Evolutionary conservation across 2,888 invertebrate genomes (phyloP).

Genomic region (Lasioglossum villosulum): DNA sequence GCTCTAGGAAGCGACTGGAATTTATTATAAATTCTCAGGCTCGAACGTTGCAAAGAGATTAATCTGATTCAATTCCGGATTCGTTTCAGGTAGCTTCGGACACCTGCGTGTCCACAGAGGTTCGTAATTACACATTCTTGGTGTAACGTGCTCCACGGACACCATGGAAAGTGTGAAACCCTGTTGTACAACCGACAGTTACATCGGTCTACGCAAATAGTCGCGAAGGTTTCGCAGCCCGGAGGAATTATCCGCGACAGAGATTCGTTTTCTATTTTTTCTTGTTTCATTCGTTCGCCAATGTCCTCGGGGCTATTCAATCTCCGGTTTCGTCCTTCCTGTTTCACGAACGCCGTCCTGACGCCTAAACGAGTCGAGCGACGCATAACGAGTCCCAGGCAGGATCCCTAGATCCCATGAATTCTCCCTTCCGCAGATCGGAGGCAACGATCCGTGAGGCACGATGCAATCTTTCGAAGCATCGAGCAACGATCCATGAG

Average conservation of each 20-base stretch:
- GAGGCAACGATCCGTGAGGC: constrained; percentile 67
- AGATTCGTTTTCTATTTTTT: neutral
- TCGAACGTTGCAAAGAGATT: neutral
- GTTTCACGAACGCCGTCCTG: constrained; percentile 4
- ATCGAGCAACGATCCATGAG: constrained; percentile 68
- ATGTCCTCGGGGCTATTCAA: constrained; percentile 45
- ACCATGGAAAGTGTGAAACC: constrained; percentile 13
- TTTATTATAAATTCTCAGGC: neutral
- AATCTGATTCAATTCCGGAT: neutral
- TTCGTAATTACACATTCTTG: constrained; percentile 7
- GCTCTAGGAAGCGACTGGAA: neutral
- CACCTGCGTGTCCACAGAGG: neutral
- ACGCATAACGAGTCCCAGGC: constrained; percentile 26
- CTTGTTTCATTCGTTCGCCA: neutral
- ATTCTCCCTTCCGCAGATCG: constrained; percentile 57
- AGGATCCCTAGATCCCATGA: constrained; percentile 40
- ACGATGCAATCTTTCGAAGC: constrained; percentile 60
- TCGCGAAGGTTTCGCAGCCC: constrained; percentile 24
- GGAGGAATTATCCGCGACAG: constrained; percentile 1
- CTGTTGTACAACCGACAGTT: constrained; percentile 22
- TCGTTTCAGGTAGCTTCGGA: neutral
- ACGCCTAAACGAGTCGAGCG: constrained; percentile 15
- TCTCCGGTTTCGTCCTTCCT: constrained; percentile 39
- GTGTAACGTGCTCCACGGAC: neutral
- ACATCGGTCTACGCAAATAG: constrained; percentile 37